Percentiles rank a stretch among this genome's conserved stretches.
Conservation (phyloP, 2,113 vertebrate species). For the Petrocephalus zakoni region DNA sequence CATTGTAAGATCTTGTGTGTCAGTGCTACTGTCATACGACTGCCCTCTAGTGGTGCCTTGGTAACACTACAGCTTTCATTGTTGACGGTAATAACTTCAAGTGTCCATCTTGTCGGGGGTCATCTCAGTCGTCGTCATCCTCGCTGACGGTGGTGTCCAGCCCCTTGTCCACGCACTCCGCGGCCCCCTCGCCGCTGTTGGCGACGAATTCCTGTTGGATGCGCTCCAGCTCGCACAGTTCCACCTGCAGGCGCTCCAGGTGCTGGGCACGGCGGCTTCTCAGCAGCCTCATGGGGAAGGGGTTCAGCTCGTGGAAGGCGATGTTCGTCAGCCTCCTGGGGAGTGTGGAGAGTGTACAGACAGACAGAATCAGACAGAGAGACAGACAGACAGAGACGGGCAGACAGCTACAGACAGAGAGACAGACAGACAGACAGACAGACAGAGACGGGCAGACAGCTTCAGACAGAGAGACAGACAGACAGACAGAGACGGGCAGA, state of each 20-base stretch:
- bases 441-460: no score
- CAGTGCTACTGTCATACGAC: neutral
- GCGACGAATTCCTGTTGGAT: conserved; percentile 71
- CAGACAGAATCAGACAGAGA: neutral
- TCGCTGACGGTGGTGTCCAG: conserved; percentile 62
- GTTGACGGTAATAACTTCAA: neutral
- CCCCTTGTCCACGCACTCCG: conserved; percentile 42
- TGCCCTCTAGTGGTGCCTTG: conserved; percentile 12
- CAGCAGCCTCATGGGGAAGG: conserved; percentile 77
- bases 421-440: no score
- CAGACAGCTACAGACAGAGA: no score
- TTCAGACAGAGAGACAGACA: neutral
- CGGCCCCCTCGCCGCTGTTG: conserved; percentile 40
- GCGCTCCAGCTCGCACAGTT: conserved; percentile 71
- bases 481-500: neutral
- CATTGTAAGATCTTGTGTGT: neutral
- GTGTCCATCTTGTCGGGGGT: neutral
- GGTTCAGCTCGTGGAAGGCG: conserved; percentile 87
- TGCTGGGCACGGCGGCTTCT: conserved; percentile 66
- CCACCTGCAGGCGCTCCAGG: conserved; percentile 71
- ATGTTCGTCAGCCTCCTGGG: conserved; percentile 77
- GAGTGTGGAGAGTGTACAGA: neutral
- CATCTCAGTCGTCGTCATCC: conserved; percentile 72
- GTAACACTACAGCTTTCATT: neutral
- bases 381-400: neutral